Percentiles rank a stretch among this genome's conserved stretches.
Evolutionary conservation across 2,888 invertebrate species (phyloP).

Genomic region (Cynaeus angustus): DNA sequence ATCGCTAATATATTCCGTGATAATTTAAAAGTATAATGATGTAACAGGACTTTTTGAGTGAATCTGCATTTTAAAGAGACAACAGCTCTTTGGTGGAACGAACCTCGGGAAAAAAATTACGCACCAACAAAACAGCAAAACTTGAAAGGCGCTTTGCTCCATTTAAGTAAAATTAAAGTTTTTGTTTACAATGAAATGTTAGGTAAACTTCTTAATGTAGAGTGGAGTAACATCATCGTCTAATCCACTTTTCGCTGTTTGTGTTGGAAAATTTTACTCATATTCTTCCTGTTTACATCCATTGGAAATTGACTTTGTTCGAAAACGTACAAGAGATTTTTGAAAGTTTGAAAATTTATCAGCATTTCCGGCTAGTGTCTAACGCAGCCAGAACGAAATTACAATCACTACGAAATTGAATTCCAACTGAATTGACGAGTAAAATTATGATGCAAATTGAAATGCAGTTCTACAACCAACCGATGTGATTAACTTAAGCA

Average conservation of each 20-base stretch:
- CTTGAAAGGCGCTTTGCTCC: not conserved
- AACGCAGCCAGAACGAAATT: conserved; percentile 22
- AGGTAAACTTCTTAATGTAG: not conserved
- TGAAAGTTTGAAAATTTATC: not conserved
- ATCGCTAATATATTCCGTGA: conserved; percentile 25
- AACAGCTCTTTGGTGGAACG: conserved; percentile 13
- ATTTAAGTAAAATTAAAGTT: conserved; percentile 22
- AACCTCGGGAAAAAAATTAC: conserved; percentile 3
- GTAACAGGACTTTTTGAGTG: conserved; percentile 23
- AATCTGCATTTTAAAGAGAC: conserved; percentile 39
- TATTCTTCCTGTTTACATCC: not conserved
- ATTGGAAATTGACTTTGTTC: too few species aligned
- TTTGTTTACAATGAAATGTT: not conserved
- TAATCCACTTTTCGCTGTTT: conserved; percentile 19
- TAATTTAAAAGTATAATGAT: conserved; percentile 40
- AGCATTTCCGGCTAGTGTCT: conserved; percentile 23
- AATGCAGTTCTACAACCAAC: conserved; percentile 1
- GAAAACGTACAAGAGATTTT: too few species aligned
- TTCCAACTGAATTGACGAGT: conserved; percentile 3
- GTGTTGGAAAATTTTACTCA: conserved; percentile 3
- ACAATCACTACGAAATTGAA: conserved; percentile 32
- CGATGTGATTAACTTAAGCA: too few species aligned
- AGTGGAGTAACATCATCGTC: conserved; percentile 4
- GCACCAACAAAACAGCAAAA: not conserved
- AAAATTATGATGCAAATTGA: conserved; percentile 35